Evolutionary conservation across 2,888 invertebrate species (phyloP), one percentile per base, ranked within the genome.

Genomic region (Acanthococcus lagerstroemiae): DNA sequence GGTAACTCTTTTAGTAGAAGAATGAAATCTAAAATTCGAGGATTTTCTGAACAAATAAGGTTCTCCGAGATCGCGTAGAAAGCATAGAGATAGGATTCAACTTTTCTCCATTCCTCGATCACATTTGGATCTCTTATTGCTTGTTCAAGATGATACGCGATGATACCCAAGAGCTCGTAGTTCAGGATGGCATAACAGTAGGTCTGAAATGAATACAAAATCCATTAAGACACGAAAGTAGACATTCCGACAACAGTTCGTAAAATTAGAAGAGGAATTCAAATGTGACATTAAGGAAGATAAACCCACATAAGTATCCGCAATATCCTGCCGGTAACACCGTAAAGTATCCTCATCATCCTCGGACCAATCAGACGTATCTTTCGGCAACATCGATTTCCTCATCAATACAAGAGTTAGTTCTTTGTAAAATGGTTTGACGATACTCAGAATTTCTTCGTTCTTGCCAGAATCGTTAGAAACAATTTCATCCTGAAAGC

Each of bases 261-360:
- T n/a, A n/a, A n/a, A n/a, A n/a, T n/a, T n/a, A n/a, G n/a, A n/a
- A n/a, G n/a, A n/a, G n/a, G n/a, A n/a, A n/a, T n/a, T n/a, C n/a
- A n/a, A 44, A 21, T 46, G 21, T 44, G 7, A 19, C 7, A 7
- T 50, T 37, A 37, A 9, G 37, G 37, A 48, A n/a, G n/a, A n/a
- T 30, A 45, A 45, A 73, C 81, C 78, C 74, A 88, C 87, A 77
- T 90, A 82, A 55, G 89, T 88, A 74, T 92, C 91, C 0, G 88
- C 85, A 66, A 89, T 86, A 73, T 92, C 92, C 76, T 91, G 90
- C 67, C 91, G 79, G 74, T 90, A 90, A 76, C 92, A 92, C 12
- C 94, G 81, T 73, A 94, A 85, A 55, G 86, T 80, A 76, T 95
- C 95, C 68, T 85, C 82, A 73, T 95, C 94, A 70, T 94, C 92